phyloP scores from a whole-genome alignment of 2,888 invertebrate genomes.

The Onchidella celtica region DNA sequence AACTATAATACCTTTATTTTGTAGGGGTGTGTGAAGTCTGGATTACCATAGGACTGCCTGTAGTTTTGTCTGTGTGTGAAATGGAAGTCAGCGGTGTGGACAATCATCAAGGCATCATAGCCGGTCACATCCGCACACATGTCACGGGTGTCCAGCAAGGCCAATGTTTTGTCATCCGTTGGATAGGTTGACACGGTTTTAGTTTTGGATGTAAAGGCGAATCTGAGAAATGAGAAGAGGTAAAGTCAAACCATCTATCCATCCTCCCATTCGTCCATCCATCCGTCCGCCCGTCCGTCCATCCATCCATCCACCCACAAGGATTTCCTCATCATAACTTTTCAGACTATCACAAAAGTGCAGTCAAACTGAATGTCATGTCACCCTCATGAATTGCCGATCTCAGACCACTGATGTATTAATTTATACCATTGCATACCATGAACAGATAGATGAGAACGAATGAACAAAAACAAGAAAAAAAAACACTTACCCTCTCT shows the following conservation, averaged over 20 bases:
- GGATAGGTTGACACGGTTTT: not conserved
- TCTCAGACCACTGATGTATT: no score
- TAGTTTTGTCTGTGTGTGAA: constrained; percentile 33
- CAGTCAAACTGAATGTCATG: no score
- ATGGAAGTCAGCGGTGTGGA: constrained; percentile 33
- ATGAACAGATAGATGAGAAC: not conserved
- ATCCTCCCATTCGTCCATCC: no score
- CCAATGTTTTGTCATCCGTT: not conserved
- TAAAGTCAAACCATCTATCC: no score
- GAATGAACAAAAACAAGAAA: not conserved
- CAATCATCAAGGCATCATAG: constrained; percentile 38
- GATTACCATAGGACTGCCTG: constrained; percentile 34
- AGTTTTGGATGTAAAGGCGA: no score
- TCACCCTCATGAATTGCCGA: no score
- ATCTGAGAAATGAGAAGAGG: no score
- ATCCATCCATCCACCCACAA: no score
- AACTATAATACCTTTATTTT: constrained; percentile 26
- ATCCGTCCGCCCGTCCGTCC: no score
- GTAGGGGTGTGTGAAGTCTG: constrained; percentile 33
- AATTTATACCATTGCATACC: no score
- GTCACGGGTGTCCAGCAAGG: constrained; percentile 22
- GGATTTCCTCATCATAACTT: no score
- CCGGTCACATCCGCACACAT: constrained; percentile 18
- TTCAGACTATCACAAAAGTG: no score
- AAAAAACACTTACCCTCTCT: not conserved